Conservation (phyloP, 2,113 vertebrate species). For the Hyla sarda region DNA sequence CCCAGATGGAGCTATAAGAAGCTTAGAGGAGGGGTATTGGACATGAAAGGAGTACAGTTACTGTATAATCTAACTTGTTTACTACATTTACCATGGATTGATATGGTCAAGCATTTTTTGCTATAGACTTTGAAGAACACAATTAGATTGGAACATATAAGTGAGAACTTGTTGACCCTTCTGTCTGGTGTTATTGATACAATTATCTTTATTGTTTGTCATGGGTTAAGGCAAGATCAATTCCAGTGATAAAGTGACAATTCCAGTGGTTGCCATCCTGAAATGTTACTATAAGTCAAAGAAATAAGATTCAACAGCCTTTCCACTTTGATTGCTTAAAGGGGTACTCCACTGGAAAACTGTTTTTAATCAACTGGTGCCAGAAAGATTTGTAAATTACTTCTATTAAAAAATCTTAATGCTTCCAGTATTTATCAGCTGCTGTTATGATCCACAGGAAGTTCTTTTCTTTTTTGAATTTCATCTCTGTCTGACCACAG, state of each 20-base stretch:
- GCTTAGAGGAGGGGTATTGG: not conserved
- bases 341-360: too few species aligned
- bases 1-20: not conserved
- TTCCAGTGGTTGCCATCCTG: not conserved
- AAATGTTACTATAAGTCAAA: not conserved
- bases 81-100: not conserved
- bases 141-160: not conserved
- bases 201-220: not conserved
- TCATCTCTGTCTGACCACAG: too few species aligned
- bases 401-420: too few species aligned
- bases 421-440: too few species aligned
- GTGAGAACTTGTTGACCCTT: not conserved
- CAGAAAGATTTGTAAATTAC: too few species aligned
- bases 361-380: too few species aligned
- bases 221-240: not conserved
- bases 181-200: not conserved
- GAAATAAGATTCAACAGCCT: not conserved
- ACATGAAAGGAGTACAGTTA: too few species aligned
- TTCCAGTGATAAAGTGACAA: not conserved
- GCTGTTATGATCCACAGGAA: too few species aligned
- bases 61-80: not conserved
- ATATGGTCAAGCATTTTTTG: not conserved
- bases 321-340: not conserved
- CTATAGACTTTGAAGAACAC: not conserved
- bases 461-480: too few species aligned